These are phyloP conservation scores for Myathropa florea DNA, from an alignment of 2,888 invertebrate genomes.

Conservation along the genomic window DNA sequence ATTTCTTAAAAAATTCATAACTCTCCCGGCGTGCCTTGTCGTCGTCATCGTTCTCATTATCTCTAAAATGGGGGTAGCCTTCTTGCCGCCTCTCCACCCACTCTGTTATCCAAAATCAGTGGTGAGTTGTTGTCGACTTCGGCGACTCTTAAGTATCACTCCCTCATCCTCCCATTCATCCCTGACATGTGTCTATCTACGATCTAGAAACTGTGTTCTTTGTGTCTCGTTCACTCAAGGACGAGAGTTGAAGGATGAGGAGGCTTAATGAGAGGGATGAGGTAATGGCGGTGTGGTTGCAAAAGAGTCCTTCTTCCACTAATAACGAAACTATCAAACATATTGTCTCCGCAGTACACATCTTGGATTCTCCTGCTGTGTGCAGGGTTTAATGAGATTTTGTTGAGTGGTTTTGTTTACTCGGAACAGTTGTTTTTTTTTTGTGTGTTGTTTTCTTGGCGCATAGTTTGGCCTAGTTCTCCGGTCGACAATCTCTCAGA, in stretches of 20 bases:
- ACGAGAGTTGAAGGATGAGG: conserved; percentile 49
- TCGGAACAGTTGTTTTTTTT: background rate
- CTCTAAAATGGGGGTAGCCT: conserved; percentile 16
- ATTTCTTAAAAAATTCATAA: conserved; percentile 25
- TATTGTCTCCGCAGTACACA: background rate
- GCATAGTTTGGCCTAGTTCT: conserved; percentile 64
- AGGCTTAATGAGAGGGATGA: background rate
- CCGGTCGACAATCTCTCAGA: conserved; percentile 22
- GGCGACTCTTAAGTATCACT: background rate
- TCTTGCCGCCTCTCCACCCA: background rate
- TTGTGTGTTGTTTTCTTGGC: conserved; percentile 16
- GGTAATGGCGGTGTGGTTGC: conserved; percentile 1
- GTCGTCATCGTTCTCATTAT: conserved; percentile 42
- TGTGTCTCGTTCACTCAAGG: conserved; percentile 60
- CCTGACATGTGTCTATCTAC: conserved; percentile 22
- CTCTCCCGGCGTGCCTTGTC: conserved; percentile 46
- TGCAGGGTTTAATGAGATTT: conserved; percentile 61
- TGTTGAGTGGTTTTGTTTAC: conserved; percentile 61
- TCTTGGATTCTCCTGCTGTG: conserved; percentile 15
- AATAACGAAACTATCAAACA: conserved; percentile 29
- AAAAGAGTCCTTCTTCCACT: conserved; percentile 11
- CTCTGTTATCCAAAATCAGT: conserved; percentile 39
- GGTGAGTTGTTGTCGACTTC: conserved; percentile 16
- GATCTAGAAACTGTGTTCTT: conserved; percentile 43
- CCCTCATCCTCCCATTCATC: background rate